Base-by-base conservation (phyloP, 2,888 invertebrate genomes). In the Esperia sulphurella region DNA sequence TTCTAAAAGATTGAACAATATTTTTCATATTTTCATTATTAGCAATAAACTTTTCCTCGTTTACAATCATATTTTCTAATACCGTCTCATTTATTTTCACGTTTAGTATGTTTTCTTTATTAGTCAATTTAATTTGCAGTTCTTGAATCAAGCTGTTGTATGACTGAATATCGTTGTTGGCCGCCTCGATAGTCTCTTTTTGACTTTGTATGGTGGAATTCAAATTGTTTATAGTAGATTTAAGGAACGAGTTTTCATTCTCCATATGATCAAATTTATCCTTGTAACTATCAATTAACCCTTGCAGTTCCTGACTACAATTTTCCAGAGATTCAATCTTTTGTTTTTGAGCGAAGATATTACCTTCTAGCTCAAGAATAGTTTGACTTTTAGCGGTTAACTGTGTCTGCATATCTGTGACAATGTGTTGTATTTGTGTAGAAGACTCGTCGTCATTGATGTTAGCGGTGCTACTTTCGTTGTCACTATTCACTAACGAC, bases 21-120 rank as follows among this genome's bases (percentile, higher is more conserved):
- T 83, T 83, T 60, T 63, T 75, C 45, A 89, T 74, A 52, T 86
- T 86, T 57, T 87, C 87, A 57, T 86, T 84, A 55, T 81, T 87
- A 10, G 81, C 72, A 43, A 83, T 69, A 49, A 80, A 66, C 46
- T 72, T 72, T 46, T 84, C 75, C 72, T 88, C 88, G 49, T 75
- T 82, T 1, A 68, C 61, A 45, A 85, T 70, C 73, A 87, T 75
- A 46, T 50, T 63, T 57, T 82, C 79, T 48, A 86, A 54, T 31
- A 69, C 49, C 41, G 50, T 60, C 28, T 83, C 79, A 51, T 57
- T 65, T 21, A 80, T 59, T 47, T 61, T 58, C 8, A 70, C 40
- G 46, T 60, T 63, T 1, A 58, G 49, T 31, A 62, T 39, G 31
- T 52, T 62, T 44, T 77, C 76, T 59, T 75, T 77, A 14, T 68